Percentiles rank a stretch among this genome's conserved stretches.
These are phyloP conservation scores for Leucopsar rothschildi DNA, from an alignment of 2,113 vertebrate species.

Conservation along the genomic window DNA sequence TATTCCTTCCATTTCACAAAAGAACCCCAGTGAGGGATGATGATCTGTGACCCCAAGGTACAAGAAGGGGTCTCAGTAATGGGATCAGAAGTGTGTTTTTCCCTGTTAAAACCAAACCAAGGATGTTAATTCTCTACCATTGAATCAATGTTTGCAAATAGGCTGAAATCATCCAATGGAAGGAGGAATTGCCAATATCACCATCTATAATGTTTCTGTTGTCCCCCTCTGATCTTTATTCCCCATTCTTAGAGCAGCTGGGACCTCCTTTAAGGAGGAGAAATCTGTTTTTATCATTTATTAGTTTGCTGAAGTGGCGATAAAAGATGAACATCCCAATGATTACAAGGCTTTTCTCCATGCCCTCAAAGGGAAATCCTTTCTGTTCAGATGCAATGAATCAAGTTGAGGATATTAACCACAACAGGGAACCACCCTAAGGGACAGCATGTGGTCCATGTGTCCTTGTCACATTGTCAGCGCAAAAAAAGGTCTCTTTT, in stretches of 20 bases:
- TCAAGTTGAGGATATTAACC: not conserved
- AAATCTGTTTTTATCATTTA: not conserved
- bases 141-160: not conserved
- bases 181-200: not conserved
- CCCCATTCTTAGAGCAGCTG: not conserved
- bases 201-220: not conserved
- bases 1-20: not conserved
- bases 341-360: not conserved
- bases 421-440: not conserved
- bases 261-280: not conserved
- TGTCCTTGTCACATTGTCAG: not conserved
- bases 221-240: not conserved
- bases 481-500: not conserved
- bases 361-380: not conserved
- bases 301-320: not conserved
- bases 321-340: not conserved
- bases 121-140: not conserved
- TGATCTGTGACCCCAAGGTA: not conserved
- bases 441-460: fast-evolving
- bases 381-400: not conserved
- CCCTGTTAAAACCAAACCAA: not conserved
- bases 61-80: not conserved
- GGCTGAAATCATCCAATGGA: not conserved
- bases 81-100: not conserved
- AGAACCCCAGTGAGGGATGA: not conserved